Evolutionary conservation across 2,888 invertebrate genomes (phyloP), one percentile per base, ranked within the genome.

Genomic region (Gryllus longicercus): DNA sequence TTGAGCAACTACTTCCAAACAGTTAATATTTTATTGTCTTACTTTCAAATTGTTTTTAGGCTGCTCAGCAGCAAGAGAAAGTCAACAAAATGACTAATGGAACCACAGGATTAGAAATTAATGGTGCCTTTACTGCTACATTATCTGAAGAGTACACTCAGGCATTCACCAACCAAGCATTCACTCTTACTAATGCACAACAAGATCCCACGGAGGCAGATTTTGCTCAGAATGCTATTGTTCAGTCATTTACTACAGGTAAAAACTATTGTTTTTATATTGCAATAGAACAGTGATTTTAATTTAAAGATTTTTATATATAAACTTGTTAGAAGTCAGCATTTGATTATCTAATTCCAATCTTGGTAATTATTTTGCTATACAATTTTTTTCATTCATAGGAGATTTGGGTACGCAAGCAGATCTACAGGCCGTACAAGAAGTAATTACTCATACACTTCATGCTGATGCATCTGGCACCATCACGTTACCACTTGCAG

Each of bases 391-490:
- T 38, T 10, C 8, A 14, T 16, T 23, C 12, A 18, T 63, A 80
- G 80, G 23, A 78, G 51, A 78, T 21, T 75, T 80, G 18, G 50
- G 16, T n/a, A 51, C 75, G 10, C 25, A 10, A 38, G 49, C 25
- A 76, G 51, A 80, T 51, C 23, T 78, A 21, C 11, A 85, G 74
- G 82, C 83, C 23, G 82, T 83, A 81, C 85, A 84, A 81, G 81
- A 85, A 78, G 84, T 84, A 80, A 82, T 85, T 50, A 84, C 85
- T 14, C 86, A 87, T 82, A 87, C 87, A 74, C 82, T 87, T 74
- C 86, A 86, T 80, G 86, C 86, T 18, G 87, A 87, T 82, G 86
- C 86, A 83, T 86, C 85, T 74, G 87, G 87, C 76, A 86, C 87
- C 21, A 85, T 87, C 77, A 86, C 87, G 50, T 82, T 87, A 78